Conservation (phyloP, 2,888 invertebrate genomes). For the Lamellibrachia satsuma region DNA sequence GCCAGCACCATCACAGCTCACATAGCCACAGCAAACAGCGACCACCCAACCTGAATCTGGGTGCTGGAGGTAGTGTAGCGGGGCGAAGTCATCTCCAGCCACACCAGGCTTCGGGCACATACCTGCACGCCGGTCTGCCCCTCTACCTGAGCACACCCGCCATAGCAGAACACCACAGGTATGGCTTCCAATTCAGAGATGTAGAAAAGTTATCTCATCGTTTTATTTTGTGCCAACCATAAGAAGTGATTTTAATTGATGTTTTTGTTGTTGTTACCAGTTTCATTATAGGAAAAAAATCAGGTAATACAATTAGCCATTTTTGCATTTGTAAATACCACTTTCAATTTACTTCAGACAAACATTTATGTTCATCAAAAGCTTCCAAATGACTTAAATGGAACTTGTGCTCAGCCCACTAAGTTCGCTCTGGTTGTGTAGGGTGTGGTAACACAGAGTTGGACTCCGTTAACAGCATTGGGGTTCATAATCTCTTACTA, state of each 20-base stretch:
- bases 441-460: no score
- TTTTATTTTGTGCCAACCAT: background rate
- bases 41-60: conserved; percentile 27
- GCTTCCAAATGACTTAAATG: no score
- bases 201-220: background rate
- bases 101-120: background rate
- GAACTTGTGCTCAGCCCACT: no score
- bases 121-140: conserved; percentile 23
- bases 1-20: conserved; percentile 29
- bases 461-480: no score
- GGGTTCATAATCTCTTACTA: no score
- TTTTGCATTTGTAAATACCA: background rate
- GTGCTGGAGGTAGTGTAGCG: conserved; percentile 17
- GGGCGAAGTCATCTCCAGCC: conserved; percentile 19
- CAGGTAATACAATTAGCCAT: background rate
- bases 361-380: no score
- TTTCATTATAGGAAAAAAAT: background rate
- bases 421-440: no score
- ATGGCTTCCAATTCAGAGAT: background rate
- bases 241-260: background rate
- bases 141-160: conserved; percentile 23
- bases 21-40: conserved; percentile 23
- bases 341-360: background rate
- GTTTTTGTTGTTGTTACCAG: background rate
- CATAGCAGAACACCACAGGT: conserved; percentile 11